phyloP scores from a whole-genome alignment of 2,113 vertebrate species.

The Morone chrysops region DNA sequence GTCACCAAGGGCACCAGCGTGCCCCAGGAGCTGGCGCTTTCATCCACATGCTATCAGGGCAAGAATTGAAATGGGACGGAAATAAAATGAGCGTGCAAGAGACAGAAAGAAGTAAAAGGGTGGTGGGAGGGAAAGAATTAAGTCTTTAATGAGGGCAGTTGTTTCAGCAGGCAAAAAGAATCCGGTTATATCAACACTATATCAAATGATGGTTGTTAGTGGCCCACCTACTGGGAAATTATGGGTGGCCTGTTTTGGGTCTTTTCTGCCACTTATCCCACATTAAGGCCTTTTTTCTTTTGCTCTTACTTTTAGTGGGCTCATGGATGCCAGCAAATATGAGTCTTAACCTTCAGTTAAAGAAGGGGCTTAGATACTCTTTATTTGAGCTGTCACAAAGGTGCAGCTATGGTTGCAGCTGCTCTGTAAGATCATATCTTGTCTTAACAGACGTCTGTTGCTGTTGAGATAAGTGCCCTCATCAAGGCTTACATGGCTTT shows the following conservation, averaged over 20 bases:
- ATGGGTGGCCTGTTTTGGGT: constrained; percentile 75
- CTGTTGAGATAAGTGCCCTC: constrained; percentile 27
- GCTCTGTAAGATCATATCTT: constrained; percentile 63
- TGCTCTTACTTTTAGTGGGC: constrained; percentile 35
- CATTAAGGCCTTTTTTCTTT: constrained; percentile 55
- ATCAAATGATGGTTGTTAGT: constrained; percentile 71
- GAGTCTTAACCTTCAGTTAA: constrained; percentile 18
- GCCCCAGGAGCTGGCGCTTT: constrained; percentile 62
- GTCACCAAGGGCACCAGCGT: constrained; percentile 67
- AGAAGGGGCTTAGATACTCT: constrained; percentile 41
- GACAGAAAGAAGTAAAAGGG: constrained; percentile 45
- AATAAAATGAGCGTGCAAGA: constrained; percentile 44
- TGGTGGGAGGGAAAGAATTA: constrained; percentile 60
- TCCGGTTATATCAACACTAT: constrained; percentile 74
- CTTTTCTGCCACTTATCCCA: constrained; percentile 65
- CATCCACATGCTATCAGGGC: constrained; percentile 47
- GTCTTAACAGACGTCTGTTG: constrained; percentile 29
- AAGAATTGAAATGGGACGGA: constrained; percentile 43
- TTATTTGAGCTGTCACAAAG: constrained; percentile 57
- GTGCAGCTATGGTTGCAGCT: constrained; percentile 36
- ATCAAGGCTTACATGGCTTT: constrained; percentile 10
- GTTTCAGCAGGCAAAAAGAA: constrained; percentile 69
- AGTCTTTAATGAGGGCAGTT: constrained; percentile 76
- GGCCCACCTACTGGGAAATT: constrained; percentile 79
- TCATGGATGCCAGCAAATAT: constrained; percentile 39